Percentiles rank a stretch among this genome's conserved stretches.
phyloP scores from a whole-genome alignment of 2,113 vertebrate species.

The Myocastor coypus region DNA sequence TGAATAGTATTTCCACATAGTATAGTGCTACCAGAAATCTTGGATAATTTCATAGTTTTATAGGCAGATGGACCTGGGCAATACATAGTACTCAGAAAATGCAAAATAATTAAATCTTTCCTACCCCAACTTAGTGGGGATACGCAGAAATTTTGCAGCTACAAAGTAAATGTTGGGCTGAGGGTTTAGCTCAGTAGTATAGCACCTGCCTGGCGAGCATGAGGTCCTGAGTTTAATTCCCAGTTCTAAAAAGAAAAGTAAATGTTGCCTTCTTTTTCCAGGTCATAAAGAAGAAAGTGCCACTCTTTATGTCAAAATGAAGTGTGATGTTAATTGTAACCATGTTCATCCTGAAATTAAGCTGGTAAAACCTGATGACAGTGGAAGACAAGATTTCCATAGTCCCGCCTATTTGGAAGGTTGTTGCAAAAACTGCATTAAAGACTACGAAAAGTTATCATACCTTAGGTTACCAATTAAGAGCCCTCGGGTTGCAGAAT shows the following conservation, averaged over 20 bases:
- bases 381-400: slow-evolving; percentile 74
- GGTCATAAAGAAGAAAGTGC: slow-evolving; percentile 73
- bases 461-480: slow-evolving; percentile 61
- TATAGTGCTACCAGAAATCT: neutral
- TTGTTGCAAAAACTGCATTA: slow-evolving; percentile 80
- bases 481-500: slow-evolving; percentile 60
- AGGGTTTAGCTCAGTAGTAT: too few species aligned
- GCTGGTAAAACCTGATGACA: slow-evolving; percentile 73
- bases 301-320: slow-evolving; percentile 83
- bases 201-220: too few species aligned
- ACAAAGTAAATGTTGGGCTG: neutral
- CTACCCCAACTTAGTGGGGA: neutral
- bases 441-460: slow-evolving; percentile 74
- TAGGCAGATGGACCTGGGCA: neutral
- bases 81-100: neutral
- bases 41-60: neutral
- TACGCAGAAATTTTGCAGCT: slow-evolving; percentile 26
- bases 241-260: neutral
- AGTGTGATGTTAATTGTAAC: slow-evolving; percentile 76
- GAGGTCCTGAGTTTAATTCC: too few species aligned
- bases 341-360: slow-evolving; percentile 67
- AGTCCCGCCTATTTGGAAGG: slow-evolving; percentile 68
- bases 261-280: slow-evolving; percentile 71
- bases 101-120: slow-evolving; percentile 13
- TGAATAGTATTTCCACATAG: neutral